phyloP scores from a whole-genome alignment of 2,888 invertebrate genomes.

The Brachylomia viminalis region DNA sequence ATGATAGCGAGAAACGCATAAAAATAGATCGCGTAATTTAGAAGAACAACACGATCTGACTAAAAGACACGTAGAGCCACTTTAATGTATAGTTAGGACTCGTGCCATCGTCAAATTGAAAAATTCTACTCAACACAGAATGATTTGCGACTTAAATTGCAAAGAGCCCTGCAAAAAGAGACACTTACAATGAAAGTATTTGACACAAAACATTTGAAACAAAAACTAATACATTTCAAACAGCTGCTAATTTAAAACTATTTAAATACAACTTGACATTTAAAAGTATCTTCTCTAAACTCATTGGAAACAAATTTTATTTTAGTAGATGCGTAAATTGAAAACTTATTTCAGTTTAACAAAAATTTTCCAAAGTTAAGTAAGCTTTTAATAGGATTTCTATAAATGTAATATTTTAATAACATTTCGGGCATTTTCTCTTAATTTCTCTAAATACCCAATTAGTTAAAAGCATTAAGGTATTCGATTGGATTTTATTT shows the following conservation, averaged over 20 bases:
- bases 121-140: background rate
- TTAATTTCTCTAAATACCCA: conserved; percentile 13
- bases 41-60: no score
- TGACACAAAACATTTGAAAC: background rate
- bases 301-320: conserved; percentile 2
- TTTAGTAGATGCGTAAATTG: background rate
- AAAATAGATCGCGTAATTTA: no score
- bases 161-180: background rate
- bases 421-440: background rate
- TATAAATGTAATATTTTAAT: background rate
- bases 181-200: background rate
- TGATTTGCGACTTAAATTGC: background rate
- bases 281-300: background rate
- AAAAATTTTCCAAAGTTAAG: background rate
- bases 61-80: no score
- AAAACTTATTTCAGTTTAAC: conserved; percentile 7
- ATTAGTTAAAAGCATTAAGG: conserved; percentile 17
- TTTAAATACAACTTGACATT: conserved; percentile 12
- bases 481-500: background rate
- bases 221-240: conserved; percentile 2
- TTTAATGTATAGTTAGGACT: background rate
- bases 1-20: no score
- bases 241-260: conserved; percentile 3
- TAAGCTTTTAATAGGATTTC: conserved; percentile 9
- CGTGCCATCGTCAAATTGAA: background rate